Conservation (phyloP, 1,140 invertebrate genomes). For the Leguminivora glycinivorella region DNA sequence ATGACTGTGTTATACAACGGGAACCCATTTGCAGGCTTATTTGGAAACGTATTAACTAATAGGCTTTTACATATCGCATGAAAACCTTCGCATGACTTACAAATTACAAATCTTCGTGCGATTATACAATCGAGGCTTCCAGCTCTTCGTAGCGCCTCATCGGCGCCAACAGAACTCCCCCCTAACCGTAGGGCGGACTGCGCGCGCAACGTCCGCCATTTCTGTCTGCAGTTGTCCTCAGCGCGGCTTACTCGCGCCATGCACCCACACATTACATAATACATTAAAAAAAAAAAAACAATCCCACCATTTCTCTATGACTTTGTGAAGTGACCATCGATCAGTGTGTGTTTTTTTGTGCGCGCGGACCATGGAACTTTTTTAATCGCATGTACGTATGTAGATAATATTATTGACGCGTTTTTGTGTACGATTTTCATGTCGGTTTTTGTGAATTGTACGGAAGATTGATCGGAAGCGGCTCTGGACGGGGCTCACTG, state of each 20-base stretch:
- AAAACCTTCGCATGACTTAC: no score
- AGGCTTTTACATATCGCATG: no score
- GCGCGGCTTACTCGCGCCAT: conserved; percentile 65
- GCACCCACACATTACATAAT: conserved; percentile 66
- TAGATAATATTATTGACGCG: background rate
- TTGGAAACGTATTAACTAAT: no score
- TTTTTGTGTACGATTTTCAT: conserved; percentile 14
- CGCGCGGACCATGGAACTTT: conserved; percentile 14
- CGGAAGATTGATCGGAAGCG: background rate
- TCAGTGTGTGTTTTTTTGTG: conserved; percentile 21
- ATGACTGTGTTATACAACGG: no score
- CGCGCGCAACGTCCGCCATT: conserved; percentile 73
- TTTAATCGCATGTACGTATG: conserved; percentile 17
- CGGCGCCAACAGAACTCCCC: conserved; percentile 29
- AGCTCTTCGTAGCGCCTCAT: background rate
- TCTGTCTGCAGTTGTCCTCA: conserved; percentile 66
- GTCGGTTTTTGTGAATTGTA: conserved; percentile 7
- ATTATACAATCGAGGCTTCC: background rate
- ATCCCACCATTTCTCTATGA: conserved; percentile 28
- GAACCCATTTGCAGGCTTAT: no score
- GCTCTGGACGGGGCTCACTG: background rate
- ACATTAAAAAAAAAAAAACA: conserved; percentile 59
- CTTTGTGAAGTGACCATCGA: conserved; percentile 14
- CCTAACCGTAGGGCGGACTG: conserved; percentile 64
- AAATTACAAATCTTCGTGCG: no score